A percentile compares a stretch with the other conserved stretches of the same genome.
phyloP scores from a whole-genome alignment of 2,888 invertebrate species.

The Stenolophus ochropezus region DNA sequence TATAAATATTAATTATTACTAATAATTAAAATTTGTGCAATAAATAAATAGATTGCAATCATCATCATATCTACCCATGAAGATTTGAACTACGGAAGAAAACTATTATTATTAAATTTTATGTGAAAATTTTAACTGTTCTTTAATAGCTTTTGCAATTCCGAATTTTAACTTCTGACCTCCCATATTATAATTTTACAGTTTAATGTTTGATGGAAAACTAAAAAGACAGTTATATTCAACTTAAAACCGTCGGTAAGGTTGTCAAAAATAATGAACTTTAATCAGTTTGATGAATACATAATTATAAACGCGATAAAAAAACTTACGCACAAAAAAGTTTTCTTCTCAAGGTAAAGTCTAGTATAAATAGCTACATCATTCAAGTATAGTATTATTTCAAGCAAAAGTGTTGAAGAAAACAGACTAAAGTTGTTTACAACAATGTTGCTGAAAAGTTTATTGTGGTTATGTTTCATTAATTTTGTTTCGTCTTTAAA shows the following conservation, averaged over 20 bases:
- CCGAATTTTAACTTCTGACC: not conserved
- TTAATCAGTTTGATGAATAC: not conserved
- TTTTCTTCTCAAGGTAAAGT: not conserved
- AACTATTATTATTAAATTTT: not conserved
- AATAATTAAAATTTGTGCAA: too few species aligned
- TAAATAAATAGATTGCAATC: too few species aligned
- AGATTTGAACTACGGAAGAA: too few species aligned
- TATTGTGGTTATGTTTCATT: not conserved
- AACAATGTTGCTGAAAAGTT: not conserved
- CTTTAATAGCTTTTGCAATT: not conserved
- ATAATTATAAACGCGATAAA: not conserved
- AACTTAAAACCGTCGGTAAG: not conserved
- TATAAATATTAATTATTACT: too few species aligned
- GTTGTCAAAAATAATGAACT: not conserved
- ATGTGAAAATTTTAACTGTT: not conserved
- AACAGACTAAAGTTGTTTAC: not conserved
- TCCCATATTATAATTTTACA: not conserved
- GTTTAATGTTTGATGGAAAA: not conserved
- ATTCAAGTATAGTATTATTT: too few species aligned
- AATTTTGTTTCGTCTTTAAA: not conserved
- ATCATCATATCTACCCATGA: too few species aligned
- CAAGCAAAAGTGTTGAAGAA: not conserved
- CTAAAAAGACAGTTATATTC: not conserved
- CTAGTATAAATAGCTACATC: too few species aligned
- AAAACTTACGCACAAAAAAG: not conserved